Percentiles rank a stretch among this genome's conserved stretches.
phyloP scores from a whole-genome alignment of 2,113 vertebrate species.

The Hydropotes inermis region DNA sequence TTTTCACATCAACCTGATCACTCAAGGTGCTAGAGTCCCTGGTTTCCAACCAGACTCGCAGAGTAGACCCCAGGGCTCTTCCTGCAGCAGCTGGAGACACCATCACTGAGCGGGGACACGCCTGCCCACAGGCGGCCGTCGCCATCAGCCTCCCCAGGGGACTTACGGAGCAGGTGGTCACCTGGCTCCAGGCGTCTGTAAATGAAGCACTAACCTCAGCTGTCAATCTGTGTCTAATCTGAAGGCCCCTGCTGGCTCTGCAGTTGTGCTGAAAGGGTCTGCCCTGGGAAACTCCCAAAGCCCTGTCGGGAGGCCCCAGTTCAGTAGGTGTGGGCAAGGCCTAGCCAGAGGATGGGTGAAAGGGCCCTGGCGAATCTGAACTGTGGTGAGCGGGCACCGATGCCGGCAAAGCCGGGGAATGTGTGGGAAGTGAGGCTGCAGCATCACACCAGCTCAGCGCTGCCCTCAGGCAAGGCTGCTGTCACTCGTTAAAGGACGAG shows the following conservation, averaged over 20 bases:
- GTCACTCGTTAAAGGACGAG: neutral
- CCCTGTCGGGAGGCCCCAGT: neutral
- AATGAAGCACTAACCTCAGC: neutral
- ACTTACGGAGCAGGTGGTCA: neutral
- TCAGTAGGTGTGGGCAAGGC: neutral
- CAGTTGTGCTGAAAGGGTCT: neutral
- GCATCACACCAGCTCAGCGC: neutral
- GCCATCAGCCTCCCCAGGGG: neutral
- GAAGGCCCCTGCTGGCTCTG: neutral
- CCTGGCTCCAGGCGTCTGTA: neutral
- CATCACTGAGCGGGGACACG: neutral
- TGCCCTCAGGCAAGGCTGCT: neutral
- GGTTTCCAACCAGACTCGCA: slow-evolving; percentile 87
- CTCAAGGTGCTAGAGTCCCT: slow-evolving; percentile 81
- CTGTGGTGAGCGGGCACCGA: neutral
- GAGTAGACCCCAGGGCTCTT: slow-evolving; percentile 80
- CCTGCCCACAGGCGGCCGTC: neutral
- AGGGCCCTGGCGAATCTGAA: neutral
- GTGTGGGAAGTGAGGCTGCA: neutral
- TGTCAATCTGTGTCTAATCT: neutral
- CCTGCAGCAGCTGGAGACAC: slow-evolving; percentile 84
- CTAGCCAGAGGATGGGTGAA: neutral
- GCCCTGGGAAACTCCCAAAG: neutral
- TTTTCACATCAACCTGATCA: slow-evolving; percentile 86
- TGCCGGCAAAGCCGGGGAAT: neutral